Percentiles rank a stretch among this genome's conserved stretches.
phyloP scores from a whole-genome alignment of 2,888 invertebrate genomes.

The Apotomis betuletana region DNA sequence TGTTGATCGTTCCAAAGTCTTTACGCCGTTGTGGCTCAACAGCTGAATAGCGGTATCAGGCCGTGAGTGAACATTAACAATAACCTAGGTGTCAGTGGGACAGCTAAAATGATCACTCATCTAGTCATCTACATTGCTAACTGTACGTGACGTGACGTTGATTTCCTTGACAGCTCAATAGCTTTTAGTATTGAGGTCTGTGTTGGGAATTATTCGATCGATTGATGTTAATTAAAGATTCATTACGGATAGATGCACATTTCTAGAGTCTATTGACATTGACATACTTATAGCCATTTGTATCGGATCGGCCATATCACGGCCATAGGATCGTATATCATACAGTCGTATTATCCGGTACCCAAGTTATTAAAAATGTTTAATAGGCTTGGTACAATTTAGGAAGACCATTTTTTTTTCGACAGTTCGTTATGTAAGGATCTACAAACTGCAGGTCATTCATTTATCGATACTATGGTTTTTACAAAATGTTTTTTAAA shows the following conservation, averaged over 20 bases:
- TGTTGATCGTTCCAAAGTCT: not conserved
- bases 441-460: no score
- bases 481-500: no score
- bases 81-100: conserved; percentile 72
- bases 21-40: conserved; percentile 1
- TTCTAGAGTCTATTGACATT: no score
- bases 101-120: conserved; percentile 64
- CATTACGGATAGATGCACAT: not conserved
- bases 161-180: conserved; percentile 49
- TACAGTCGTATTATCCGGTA: no score
- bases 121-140: conserved; percentile 58
- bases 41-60: conserved; percentile 63
- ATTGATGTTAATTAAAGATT: not conserved
- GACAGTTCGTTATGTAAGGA: no score
- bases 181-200: conserved; percentile 10
- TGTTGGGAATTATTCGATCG: conserved; percentile 1
- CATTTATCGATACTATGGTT: no score
- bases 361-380: no score
- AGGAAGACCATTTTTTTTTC: no score
- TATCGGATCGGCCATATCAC: no score
- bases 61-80: conserved; percentile 64
- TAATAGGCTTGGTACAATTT: no score
- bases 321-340: no score
- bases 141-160: conserved; percentile 60
- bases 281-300: no score